Evolutionary conservation across 1,140 invertebrate species (phyloP).

Genomic region (Zaprionus tsacasi): DNA sequence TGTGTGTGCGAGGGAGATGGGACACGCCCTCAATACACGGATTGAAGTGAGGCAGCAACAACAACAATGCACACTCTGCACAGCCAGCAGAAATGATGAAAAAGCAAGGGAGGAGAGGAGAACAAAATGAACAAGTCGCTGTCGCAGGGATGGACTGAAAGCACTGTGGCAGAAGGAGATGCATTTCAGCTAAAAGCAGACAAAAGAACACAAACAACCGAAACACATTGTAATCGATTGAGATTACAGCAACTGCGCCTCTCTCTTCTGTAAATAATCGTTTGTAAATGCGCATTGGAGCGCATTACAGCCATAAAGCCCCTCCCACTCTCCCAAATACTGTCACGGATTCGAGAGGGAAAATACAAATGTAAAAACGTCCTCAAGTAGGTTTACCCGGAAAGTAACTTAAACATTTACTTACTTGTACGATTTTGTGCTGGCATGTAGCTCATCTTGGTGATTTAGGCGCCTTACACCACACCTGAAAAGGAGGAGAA

Average conservation of each 20-base stretch:
- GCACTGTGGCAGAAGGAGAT: slow-evolving; percentile 15
- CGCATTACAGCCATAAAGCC: slow-evolving; percentile 17
- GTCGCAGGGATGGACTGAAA: slow-evolving; percentile 21
- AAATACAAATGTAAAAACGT: neutral
- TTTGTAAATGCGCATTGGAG: slow-evolving; percentile 39
- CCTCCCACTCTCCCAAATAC: neutral
- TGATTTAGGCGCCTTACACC: slow-evolving; percentile 83
- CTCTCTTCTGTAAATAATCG: slow-evolving; percentile 25
- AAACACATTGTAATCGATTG: slow-evolving; percentile 27
- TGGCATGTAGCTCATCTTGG: slow-evolving; percentile 92
- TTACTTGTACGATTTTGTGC: slow-evolving; percentile 91
- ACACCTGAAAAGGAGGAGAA: slow-evolving; percentile 70
- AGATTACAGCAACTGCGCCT: slow-evolving; percentile 24
- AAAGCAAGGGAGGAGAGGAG: slow-evolving; percentile 8
- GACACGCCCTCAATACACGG: neutral
- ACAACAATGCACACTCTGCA: slow-evolving; percentile 24
- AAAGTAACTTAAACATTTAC: slow-evolving; percentile 76
- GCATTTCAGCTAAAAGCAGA: slow-evolving; percentile 34
- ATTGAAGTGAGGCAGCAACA: slow-evolving; percentile 6
- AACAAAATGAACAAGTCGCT: slow-evolving; percentile 40
- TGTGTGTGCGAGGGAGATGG: slow-evolving; percentile 14
- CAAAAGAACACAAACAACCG: slow-evolving; percentile 40
- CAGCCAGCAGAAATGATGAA: slow-evolving; percentile 40
- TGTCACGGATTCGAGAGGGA: neutral
- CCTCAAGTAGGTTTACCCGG: neutral